phyloP scores from a whole-genome alignment of 2,888 invertebrate genomes.

The Eristalis intricaria region DNA sequence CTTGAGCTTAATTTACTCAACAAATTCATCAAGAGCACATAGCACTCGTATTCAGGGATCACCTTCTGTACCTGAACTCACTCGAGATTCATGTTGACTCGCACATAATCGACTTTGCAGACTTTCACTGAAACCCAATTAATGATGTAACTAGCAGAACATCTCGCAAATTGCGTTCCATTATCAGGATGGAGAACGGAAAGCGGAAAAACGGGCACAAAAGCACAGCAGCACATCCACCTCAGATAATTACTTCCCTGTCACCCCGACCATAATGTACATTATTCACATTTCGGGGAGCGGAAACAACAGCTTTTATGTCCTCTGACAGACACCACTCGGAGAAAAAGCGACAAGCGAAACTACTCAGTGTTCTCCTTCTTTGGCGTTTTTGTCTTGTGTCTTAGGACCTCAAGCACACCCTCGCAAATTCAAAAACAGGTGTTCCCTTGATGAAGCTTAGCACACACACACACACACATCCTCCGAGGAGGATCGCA shows the following conservation, averaged over 20 bases:
- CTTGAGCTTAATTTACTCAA: not conserved
- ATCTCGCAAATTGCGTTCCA: constrained; percentile 11
- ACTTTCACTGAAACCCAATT: constrained; percentile 45
- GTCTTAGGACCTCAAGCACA: constrained; percentile 46
- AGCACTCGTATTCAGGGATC: not conserved
- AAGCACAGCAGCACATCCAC: constrained; percentile 25
- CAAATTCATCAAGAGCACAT: not conserved
- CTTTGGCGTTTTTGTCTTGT: constrained; percentile 49
- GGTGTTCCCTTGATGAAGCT: constrained; percentile 65
- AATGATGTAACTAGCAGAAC: constrained; percentile 27
- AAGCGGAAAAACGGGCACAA: not conserved
- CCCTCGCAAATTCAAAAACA: constrained; percentile 60
- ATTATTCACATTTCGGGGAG: constrained; percentile 18
- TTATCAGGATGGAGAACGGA: not conserved
- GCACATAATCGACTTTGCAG: constrained; percentile 25
- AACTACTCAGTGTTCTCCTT: not conserved
- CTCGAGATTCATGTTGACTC: not conserved
- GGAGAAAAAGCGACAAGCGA: constrained; percentile 8
- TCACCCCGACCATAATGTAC: constrained; percentile 25
- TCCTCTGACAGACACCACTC: constrained; percentile 26
- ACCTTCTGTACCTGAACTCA: not conserved
- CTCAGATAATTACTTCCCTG: constrained; percentile 65
- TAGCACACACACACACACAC: constrained; percentile 14
- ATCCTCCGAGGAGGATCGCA: constrained; percentile 27
- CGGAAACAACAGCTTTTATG: constrained; percentile 43